Evolutionary conservation across 2,113 vertebrate species (phyloP).

Genomic region (Dissostichus mawsoni): DNA sequence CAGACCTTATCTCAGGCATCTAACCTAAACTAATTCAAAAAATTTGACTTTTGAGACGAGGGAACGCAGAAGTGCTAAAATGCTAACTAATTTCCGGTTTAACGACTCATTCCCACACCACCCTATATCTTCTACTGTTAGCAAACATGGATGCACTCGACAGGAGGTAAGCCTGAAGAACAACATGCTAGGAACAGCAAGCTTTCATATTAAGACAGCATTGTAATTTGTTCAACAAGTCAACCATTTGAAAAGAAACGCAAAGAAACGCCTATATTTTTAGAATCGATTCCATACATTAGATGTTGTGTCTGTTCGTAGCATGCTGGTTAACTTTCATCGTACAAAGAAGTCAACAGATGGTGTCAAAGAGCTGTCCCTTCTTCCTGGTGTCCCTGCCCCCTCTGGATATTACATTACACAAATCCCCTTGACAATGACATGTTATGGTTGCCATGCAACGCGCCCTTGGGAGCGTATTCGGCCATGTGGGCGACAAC

Average conservation of each 20-base stretch:
- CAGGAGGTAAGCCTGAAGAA: not conserved
- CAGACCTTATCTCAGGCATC: too few species aligned
- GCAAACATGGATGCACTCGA: not conserved
- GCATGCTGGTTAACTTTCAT: not conserved
- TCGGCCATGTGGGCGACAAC: constrained; percentile 63
- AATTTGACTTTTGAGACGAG: too few species aligned
- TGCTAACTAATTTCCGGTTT: too few species aligned
- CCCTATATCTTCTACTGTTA: constrained; percentile 3
- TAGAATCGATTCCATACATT: not conserved
- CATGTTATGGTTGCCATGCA: constrained; percentile 81
- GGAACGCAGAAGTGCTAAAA: too few species aligned
- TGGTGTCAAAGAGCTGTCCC: constrained; percentile 13
- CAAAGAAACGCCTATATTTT: not conserved
- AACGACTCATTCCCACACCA: not conserved
- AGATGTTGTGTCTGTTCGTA: not conserved
- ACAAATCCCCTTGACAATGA: constrained; percentile 78
- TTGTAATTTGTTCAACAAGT: not conserved
- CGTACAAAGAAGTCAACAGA: not conserved
- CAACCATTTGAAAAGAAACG: not conserved
- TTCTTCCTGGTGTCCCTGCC: constrained; percentile 35
- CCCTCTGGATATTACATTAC: constrained; percentile 74
- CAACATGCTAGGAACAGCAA: not conserved
- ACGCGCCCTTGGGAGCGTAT: constrained; percentile 68
- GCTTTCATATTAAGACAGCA: not conserved
- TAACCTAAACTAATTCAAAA: too few species aligned